Base-by-base conservation (phyloP, 2,888 invertebrate species). In the Anaspis maculata region DNA sequence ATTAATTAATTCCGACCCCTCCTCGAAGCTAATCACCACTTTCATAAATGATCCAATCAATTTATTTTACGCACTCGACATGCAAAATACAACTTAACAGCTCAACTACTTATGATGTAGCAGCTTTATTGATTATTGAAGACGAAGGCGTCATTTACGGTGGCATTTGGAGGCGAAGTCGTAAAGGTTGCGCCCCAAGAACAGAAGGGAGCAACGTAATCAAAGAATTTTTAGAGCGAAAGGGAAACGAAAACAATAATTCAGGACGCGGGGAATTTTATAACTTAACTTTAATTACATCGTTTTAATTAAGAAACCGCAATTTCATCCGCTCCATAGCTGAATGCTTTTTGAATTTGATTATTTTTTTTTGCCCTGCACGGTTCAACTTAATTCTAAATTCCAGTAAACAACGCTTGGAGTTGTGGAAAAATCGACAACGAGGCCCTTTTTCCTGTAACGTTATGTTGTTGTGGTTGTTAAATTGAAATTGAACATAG, bases 231-330 rank as follows among this genome's bases (percentile, higher is more conserved):
- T n/a, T n/a, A n/a, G n/a, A n/a, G n/a, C n/a, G n/a, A n/a, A 26
- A 25, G 24, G 34, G 14, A 34, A 36, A 30, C 31, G 31, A 16
- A n/a, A 33, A 37, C 37, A 33, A 38, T 38, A 38, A 34, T 31
- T 34, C 34, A 39, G 12, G 22, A 16, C n/a, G n/a, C 23, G 25
- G 24, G 30, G 29, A 35, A 37, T 33, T 41, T 41, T 37, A 41
- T 31, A 41, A 41, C 31, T 37, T 28, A 25, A 37, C 21, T 41
- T 34, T 41, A 41, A 41, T 41, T 41, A 29, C 37, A 31, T 23
- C 32, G 37, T 37, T 41, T 41, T 41, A 41, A 41, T 41, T 41
- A 41, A 41, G 41, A 41, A 41, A 30, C 33, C 37, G 37, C 41
- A 37, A 28, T 38, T 34, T 27, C 23, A 16, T 34, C 12, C 11